Evolutionary conservation across 2,888 invertebrate genomes (phyloP), one percentile per base, ranked within the genome.

Genomic region (Drosophila pseudotakahashii): DNA sequence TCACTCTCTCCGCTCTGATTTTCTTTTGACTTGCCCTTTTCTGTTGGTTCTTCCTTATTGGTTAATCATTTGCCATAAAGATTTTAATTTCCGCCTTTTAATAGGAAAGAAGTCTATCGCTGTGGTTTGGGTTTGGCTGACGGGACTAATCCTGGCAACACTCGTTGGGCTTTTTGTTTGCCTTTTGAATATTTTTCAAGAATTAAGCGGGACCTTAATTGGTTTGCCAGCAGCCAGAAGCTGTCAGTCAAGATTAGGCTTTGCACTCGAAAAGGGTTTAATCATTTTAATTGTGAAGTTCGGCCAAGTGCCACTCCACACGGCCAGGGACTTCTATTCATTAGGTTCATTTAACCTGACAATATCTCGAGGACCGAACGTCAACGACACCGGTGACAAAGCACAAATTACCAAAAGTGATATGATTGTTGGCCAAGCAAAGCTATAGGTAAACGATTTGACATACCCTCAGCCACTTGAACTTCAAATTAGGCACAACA

Each of bases 1-100:
- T 19, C 11, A n/a, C 50, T 13, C 51, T 51, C 44, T 54, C 61
- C 42, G 19, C 52, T 64, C 44, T 57, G 30, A 58, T 64, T 73
- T 62, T 16, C 63, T 14, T 47, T 51, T 47, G 42, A 41, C 51
- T 51, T 51, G 44, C 47, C 47, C 64, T 36, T 55, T 73, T 53
- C 42, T 75, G 51, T 71, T 73, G 44, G 66, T 67, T 72, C 41
- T 57, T 73, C 51, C 75, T 81, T 81, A 90, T 90, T 88, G 88
- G 82, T 82, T 90, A 86, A 90, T 86, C 89, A 89, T 89, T 84
- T 75, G 83, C 85, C 75, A 74, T 83, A 84, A 89, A 89, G 76
- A 89, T 82, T 85, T 89, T 84, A 86, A 89, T 86, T 89, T 89
- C 77, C 81, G 82, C 75, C 75, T 76, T 78, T 78, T 80, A 78